Percentiles rank a stretch among this genome's conserved stretches.
These are phyloP conservation scores for Lepidotrigona ventralis DNA, from an alignment of 1,140 invertebrate genomes.

Conservation along the genomic window DNA sequence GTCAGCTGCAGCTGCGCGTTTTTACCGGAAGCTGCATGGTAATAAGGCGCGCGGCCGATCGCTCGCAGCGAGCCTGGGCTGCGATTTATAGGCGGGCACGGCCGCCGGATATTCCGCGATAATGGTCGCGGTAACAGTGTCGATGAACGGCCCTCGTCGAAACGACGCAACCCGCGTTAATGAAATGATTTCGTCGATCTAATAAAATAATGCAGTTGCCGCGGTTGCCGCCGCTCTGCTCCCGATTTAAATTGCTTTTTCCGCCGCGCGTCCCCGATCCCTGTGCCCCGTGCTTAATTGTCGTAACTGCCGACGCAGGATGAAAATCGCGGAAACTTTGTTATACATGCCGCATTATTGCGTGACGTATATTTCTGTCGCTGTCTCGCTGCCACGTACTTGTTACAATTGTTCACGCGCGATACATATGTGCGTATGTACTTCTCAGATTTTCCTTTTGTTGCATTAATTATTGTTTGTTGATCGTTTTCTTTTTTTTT, in stretches of 20 bases:
- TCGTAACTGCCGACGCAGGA: not conserved
- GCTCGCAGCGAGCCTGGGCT: not conserved
- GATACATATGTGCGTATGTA: no score
- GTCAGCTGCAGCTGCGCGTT: constrained; percentile 56
- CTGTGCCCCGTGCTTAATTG: not conserved
- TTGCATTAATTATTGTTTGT: no score
- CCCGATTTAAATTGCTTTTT: constrained; percentile 23
- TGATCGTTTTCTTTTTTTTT: no score
- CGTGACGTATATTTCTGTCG: not conserved
- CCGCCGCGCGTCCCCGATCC: not conserved
- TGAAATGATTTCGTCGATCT: constrained; percentile 49
- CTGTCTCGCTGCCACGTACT: not conserved
- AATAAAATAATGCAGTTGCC: constrained; percentile 26
- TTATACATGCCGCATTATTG: not conserved
- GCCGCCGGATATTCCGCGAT: constrained; percentile 43
- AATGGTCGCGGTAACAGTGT: constrained; percentile 45
- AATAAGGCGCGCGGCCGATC: constrained; percentile 34
- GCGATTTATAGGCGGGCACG: constrained; percentile 48
- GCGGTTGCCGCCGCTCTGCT: not conserved
- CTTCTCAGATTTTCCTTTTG: no score
- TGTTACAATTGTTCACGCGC: no score
- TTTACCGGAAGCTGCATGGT: constrained; percentile 47
- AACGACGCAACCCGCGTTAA: constrained; percentile 37
- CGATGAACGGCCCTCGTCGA: constrained; percentile 39
- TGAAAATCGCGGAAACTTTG: not conserved